Evolutionary conservation across 2,888 invertebrate species (phyloP), one percentile per base, ranked within the genome.

Genomic region (Thecophora atra): DNA sequence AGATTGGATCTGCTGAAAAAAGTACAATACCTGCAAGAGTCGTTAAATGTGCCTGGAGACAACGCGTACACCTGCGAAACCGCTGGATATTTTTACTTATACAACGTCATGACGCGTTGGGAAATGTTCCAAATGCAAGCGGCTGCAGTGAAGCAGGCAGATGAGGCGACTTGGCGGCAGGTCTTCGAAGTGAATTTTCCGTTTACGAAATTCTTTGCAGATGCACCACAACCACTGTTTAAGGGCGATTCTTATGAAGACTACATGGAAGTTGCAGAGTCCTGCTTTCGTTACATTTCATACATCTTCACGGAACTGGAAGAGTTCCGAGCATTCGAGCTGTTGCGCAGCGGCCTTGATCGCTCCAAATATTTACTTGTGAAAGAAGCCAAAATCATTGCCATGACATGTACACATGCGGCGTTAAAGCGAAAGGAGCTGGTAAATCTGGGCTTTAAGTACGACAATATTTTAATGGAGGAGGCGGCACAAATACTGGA

Each of bases 351-450:
- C 65, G 99, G 99, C 0, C 88, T 97, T 64, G 99, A 99, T 85
- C 89, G 99, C 64, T 97, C 98, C 0, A 96, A 98, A 82, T 99
- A 99, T 87, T 88, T 99, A 72, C 88, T 99, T 69, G 98, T 99
- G 0, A 97, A 98, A 83, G 99, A 99, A 85, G 99, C 99, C 0
- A 99, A 99, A 88, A 98, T 99, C 71, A 99, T 99, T 79, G 99
- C 99, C 1, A 99, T 99, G 99, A 99, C 99, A 0, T 99, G 99
- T 88, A 99, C 99, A 0, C 99, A 99, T 86, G 99, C 99, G 0
- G 99, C 99, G 0, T 89, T 99, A 15, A 98, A 99, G 83, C 89
- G 99, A 37, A 93, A 96, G 68, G 99, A 99, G 85, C 89, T 99
- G 4, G 99, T 99, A 0, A 95, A 96, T 83, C 92, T 97, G 87